Base-by-base conservation (phyloP, 2,888 invertebrate genomes). In the Latrodectus hesperus region DNA sequence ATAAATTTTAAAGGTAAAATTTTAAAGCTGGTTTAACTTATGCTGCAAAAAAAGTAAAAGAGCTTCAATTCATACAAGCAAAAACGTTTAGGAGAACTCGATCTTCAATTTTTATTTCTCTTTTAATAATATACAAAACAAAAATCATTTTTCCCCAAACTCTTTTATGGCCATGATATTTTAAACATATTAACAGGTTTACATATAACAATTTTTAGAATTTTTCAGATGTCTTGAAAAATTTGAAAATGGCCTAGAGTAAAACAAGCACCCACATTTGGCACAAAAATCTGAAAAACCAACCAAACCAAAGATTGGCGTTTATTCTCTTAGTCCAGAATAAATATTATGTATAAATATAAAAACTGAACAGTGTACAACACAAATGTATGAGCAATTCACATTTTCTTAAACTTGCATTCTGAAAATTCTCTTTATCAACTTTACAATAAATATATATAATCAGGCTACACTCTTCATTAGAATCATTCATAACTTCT, bases 231-330 rank as follows among this genome's bases (percentile, higher is more conserved):
- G n/a, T 74, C n/a, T 81, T 75, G 22, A 51, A 68, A 67, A 75
- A 75, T 60, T 70, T 26, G 82, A 82, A 49, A 55, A 4, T 17
- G 82, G 74, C 60, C 65, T 60, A 67, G 68, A 77, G 38, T 67
- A 78, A 78, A 78, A 53, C 49, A 77, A 84, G 84, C 64, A 84
- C 84, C 84, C 65, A 83, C 70, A 77, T 79, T 84, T 84, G 84
- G 84, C 84, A 84, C 84, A 84, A 71, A 51, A 77, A 76, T 22
- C 17, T n/a, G 55, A 22, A 14, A 71, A 84, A 52, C 22, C 65
- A 38, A 38, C 38, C 38, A 38, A 38, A 38, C 38, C 38, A 38
- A 38, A 38, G 38, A 38, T 38, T 6, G 6, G 38, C 38, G 38
- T 38, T 38, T 38, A 38, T 38, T 38, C 38, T 3, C 38, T 38